Conservation (phyloP, 2,113 vertebrate species). For the Neotoma lepida region DNA sequence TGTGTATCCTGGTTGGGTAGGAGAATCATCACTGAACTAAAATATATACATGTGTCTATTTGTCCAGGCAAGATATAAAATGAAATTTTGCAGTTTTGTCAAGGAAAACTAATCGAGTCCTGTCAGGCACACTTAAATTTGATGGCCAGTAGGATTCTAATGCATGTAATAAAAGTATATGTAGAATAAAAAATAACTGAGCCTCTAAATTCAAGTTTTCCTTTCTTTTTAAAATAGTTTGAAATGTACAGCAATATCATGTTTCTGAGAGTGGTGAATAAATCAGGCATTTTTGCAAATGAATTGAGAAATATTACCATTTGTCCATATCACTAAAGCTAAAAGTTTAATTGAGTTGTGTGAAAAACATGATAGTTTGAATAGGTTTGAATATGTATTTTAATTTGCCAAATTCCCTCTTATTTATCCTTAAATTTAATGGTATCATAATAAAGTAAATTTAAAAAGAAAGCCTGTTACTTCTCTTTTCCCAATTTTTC, state of each 20-base stretch:
- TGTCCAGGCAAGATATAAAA: conserved; percentile 1
- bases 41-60: not conserved
- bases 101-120: not conserved
- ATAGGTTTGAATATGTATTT: not conserved
- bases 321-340: not conserved
- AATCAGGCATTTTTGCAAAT: conserved; percentile 8
- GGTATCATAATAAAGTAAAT: conserved; percentile 9
- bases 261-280: not conserved
- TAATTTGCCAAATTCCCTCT: not conserved
- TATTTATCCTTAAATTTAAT: conserved; percentile 38
- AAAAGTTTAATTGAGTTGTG: not conserved
- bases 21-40: not conserved
- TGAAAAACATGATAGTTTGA: not conserved
- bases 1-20: not conserved
- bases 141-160: not conserved
- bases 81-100: not conserved
- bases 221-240: not conserved
- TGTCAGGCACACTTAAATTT: not conserved
- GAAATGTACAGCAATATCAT: not conserved
- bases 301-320: not conserved
- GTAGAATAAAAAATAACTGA: not conserved
- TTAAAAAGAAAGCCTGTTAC: not conserved
- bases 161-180: conserved; percentile 28
- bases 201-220: not conserved
- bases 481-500: not conserved